Evolutionary conservation across 2,113 vertebrate genomes (phyloP).

Genomic region (Raja brachyura): DNA sequence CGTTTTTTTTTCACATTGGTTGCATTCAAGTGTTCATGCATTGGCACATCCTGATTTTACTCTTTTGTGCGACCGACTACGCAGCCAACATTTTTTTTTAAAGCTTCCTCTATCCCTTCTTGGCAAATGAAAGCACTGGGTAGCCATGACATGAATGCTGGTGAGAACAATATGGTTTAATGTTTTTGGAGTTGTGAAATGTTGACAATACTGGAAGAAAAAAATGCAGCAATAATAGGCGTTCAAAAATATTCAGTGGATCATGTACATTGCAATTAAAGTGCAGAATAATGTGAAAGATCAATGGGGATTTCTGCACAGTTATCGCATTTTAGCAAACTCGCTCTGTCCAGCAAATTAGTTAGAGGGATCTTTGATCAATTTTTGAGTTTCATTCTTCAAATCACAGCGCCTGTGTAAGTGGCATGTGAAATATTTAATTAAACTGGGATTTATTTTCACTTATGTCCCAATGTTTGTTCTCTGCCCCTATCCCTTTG

Average conservation of each 20-base stretch:
- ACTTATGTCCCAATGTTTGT: neutral
- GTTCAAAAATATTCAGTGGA: neutral
- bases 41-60: conserved; percentile 5
- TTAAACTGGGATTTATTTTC: conserved; percentile 15
- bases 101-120: conserved; percentile 13
- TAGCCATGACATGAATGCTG: neutral
- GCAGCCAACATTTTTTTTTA: neutral
- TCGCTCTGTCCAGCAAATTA: neutral
- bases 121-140: conserved; percentile 2
- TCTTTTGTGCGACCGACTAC: neutral
- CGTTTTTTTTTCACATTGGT: neutral
- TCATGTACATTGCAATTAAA: conserved; percentile 7
- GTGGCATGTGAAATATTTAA: neutral
- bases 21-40: neutral
- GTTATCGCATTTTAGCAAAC: neutral
- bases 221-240: neutral
- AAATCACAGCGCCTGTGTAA: neutral
- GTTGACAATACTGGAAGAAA: neutral
- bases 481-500: neutral
- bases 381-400: conserved; percentile 5
- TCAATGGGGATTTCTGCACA: neutral
- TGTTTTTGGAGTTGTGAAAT: conserved; percentile 20
- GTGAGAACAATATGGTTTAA: conserved; percentile 20
- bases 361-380: neutral
- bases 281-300: neutral